These are phyloP conservation scores for Manacus vitellinus DNA, from an alignment of 2,113 vertebrate genomes.

Conservation along the genomic window DNA sequence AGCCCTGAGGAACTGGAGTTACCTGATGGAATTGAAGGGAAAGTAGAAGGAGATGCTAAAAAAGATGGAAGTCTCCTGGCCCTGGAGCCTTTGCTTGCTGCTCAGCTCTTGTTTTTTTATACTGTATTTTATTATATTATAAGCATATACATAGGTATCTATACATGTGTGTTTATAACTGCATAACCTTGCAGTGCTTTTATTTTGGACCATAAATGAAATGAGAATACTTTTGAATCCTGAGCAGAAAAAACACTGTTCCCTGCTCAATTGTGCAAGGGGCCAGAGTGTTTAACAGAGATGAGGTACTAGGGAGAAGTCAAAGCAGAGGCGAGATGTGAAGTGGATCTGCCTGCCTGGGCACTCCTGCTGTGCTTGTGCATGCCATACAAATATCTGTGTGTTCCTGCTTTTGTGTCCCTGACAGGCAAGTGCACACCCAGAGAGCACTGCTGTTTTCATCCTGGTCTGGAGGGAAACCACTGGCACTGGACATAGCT, in stretches of 20 bases:
- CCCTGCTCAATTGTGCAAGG: background rate
- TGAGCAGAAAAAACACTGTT: background rate
- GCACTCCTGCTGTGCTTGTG: background rate
- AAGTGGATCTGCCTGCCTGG: background rate
- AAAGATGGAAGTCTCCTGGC: background rate
- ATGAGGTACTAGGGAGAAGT: background rate
- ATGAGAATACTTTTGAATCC: background rate
- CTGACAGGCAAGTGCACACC: too few species aligned
- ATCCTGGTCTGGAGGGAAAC: background rate
- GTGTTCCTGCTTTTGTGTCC: background rate
- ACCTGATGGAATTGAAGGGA: background rate
- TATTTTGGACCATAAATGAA: background rate
- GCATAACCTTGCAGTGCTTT: background rate
- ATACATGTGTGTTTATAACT: background rate
- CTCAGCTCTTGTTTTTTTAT: background rate
- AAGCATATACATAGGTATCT: background rate
- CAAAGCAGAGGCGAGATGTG: background rate
- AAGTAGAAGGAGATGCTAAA: background rate
- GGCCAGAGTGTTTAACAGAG: background rate
- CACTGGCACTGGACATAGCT: rapidly evolving
- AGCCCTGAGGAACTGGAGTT: background rate
- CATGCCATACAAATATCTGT: rapidly evolving
- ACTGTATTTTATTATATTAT: background rate
- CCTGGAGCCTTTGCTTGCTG: background rate
- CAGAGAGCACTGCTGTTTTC: rapidly evolving